phyloP scores from a whole-genome alignment of 2,797 vertebrate species.

The Clarias platycephalus region DNA sequence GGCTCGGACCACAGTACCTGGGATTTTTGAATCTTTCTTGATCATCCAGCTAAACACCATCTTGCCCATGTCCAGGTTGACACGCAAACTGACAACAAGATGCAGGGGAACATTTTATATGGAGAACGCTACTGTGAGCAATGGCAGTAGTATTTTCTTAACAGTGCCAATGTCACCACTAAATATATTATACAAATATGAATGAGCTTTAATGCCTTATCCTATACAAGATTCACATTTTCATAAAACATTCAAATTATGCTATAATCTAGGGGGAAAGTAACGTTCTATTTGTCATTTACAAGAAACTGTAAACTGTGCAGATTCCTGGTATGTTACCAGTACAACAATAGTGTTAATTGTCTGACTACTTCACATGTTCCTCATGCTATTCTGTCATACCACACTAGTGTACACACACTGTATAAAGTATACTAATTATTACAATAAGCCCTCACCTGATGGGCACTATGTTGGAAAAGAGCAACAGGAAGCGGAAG shows the following conservation, averaged over 20 bases:
- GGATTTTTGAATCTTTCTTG: constrained; percentile 93
- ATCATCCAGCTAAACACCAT: constrained; percentile 99
- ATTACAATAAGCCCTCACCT: constrained; percentile 73
- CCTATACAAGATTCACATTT: neutral
- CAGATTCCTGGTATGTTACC: neutral
- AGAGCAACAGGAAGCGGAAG: constrained; percentile 92
- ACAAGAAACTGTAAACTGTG: neutral
- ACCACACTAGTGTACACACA: neutral
- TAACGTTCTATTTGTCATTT: neutral
- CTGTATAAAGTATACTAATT: neutral
- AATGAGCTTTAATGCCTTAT: neutral
- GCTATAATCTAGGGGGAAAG: neutral
- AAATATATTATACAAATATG: neutral
- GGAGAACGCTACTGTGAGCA: neutral
- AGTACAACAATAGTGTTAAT: neutral
- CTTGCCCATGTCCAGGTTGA: constrained; percentile 98
- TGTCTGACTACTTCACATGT: neutral
- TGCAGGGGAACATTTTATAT: neutral
- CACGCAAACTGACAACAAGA: constrained; percentile 80
- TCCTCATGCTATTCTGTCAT: neutral
- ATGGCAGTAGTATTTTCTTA: neutral
- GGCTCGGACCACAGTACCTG: constrained; percentile 91
- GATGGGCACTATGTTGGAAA: constrained; percentile 97
- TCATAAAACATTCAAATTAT: neutral
- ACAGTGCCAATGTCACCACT: neutral